A percentile compares a stretch with the other conserved stretches of the same genome.
Evolutionary conservation across 2,888 invertebrate species (phyloP).

Genomic region (Rhamnusium bicolor): DNA sequence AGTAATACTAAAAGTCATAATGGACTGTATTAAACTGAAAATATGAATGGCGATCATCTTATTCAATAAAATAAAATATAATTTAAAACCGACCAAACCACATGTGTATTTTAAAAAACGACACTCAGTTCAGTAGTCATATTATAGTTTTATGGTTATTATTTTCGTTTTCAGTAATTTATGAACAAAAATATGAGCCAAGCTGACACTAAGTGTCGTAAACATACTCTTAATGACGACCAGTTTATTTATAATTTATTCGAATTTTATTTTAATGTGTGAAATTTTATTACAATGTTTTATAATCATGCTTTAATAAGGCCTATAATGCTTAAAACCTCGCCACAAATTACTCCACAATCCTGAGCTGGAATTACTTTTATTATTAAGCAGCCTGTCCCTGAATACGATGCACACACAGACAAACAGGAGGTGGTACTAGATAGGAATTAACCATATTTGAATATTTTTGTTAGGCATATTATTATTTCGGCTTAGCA

Average conservation of each 20-base stretch:
- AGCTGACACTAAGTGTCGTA: slow-evolving; percentile 70
- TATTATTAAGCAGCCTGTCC: slow-evolving; percentile 40
- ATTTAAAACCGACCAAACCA: slow-evolving; percentile 59
- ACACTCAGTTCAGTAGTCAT: slow-evolving; percentile 70
- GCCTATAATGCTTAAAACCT: slow-evolving; percentile 68
- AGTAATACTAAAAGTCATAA: slow-evolving; percentile 54
- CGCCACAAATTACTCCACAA: slow-evolving; percentile 65
- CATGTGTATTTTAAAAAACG: slow-evolving; percentile 59
- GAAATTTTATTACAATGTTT: slow-evolving; percentile 73
- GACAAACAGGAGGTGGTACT: slow-evolving; percentile 41
- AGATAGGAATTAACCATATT: slow-evolving; percentile 52
- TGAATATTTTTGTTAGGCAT: slow-evolving; percentile 40
- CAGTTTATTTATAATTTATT: slow-evolving; percentile 72
- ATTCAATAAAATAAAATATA: slow-evolving; percentile 65
- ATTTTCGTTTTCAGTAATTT: slow-evolving; percentile 71
- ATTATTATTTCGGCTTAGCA: slow-evolving; percentile 31
- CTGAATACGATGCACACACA: slow-evolving; percentile 34
- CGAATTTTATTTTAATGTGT: slow-evolving; percentile 73
- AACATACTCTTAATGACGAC: slow-evolving; percentile 71
- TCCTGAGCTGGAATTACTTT: slow-evolving; percentile 45
- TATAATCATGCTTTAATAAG: slow-evolving; percentile 73
- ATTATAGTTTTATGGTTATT: slow-evolving; percentile 71
- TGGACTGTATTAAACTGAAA: slow-evolving; percentile 47
- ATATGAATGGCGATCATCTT: slow-evolving; percentile 57
- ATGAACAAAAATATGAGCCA: slow-evolving; percentile 71